Percentiles rank a stretch among this genome's conserved stretches.
Evolutionary conservation across 1,140 invertebrate species (phyloP).

Genomic region (Formica exsecta): DNA sequence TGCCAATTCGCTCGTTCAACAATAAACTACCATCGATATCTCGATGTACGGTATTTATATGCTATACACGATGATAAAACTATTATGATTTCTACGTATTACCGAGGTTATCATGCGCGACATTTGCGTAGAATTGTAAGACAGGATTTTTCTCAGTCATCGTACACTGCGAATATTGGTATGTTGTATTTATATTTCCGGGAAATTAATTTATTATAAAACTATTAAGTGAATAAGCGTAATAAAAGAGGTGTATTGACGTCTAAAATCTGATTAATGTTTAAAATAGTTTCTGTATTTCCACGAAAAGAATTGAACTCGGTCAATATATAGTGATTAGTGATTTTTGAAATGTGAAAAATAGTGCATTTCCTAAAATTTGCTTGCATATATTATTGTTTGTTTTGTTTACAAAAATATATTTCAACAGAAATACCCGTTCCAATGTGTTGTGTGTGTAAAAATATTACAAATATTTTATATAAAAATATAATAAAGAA

Average conservation of each 20-base stretch:
- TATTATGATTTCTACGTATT: not conserved
- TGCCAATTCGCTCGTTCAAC: not conserved
- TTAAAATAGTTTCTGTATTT: not conserved
- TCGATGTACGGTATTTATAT: conserved; percentile 27
- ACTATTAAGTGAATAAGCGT: not conserved
- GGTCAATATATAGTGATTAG: not conserved
- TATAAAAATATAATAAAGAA: too few species aligned
- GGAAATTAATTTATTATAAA: not conserved
- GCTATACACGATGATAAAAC: conserved; percentile 11
- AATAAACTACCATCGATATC: not conserved
- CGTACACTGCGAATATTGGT: not conserved
- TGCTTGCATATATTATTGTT: not conserved
- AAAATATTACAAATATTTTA: too few species aligned
- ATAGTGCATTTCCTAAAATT: not conserved
- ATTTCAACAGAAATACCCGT: not conserved
- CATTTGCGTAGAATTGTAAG: not conserved
- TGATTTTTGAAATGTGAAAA: not conserved
- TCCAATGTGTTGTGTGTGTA: not conserved
- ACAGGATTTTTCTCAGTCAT: not conserved
- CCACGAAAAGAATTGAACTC: not conserved
- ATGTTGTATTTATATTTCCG: not conserved
- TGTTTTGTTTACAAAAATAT: not conserved
- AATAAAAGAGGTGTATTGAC: not conserved
- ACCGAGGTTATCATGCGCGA: not conserved
- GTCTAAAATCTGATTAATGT: not conserved